A percentile compares a stretch with the other conserved stretches of the same genome.
These are phyloP conservation scores for Echinops telfairi DNA, from an alignment of 2,113 vertebrate species.

Conservation along the genomic window DNA sequence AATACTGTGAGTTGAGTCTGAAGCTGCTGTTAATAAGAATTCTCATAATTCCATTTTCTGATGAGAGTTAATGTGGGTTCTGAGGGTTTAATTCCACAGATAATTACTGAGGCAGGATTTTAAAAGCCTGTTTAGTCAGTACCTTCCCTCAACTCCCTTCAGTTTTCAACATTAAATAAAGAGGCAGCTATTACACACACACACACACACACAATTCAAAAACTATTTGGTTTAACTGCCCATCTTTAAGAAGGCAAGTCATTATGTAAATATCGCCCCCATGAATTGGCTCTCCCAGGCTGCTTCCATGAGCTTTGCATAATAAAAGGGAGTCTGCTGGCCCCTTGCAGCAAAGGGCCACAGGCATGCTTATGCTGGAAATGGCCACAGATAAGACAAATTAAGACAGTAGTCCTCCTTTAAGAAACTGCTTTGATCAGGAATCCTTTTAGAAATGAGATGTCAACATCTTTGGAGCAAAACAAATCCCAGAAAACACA, in stretches of 20 bases:
- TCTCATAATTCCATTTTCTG: constrained; percentile 80
- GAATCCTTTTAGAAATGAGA: constrained; percentile 67
- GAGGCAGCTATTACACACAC: constrained; percentile 49
- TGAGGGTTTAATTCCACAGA: constrained; percentile 69
- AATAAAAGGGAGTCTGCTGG: constrained; percentile 75
- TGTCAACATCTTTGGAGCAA: constrained; percentile 65
- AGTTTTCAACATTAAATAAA: constrained; percentile 79
- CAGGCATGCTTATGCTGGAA: constrained; percentile 66
- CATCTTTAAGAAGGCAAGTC: constrained; percentile 77
- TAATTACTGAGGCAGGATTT: constrained; percentile 74
- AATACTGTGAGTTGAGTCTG: constrained; percentile 57
- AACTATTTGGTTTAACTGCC: constrained; percentile 80
- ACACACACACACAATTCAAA: constrained; percentile 61
- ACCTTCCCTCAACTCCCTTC: constrained; percentile 63
- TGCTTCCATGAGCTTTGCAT: constrained; percentile 73
- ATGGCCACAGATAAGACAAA: constrained; percentile 66
- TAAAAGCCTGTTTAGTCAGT: constrained; percentile 70
- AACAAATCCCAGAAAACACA: not conserved
- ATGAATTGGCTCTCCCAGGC: constrained; percentile 44
- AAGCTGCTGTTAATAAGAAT: constrained; percentile 66
- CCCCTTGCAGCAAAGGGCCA: constrained; percentile 43
- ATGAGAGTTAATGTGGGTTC: constrained; percentile 73
- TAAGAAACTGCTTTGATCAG: constrained; percentile 76
- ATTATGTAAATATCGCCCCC: constrained; percentile 79
- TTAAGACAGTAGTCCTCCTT: constrained; percentile 41